Evolutionary conservation across 2,113 vertebrate genomes (phyloP).

Genomic region (Psophia crepitans): DNA sequence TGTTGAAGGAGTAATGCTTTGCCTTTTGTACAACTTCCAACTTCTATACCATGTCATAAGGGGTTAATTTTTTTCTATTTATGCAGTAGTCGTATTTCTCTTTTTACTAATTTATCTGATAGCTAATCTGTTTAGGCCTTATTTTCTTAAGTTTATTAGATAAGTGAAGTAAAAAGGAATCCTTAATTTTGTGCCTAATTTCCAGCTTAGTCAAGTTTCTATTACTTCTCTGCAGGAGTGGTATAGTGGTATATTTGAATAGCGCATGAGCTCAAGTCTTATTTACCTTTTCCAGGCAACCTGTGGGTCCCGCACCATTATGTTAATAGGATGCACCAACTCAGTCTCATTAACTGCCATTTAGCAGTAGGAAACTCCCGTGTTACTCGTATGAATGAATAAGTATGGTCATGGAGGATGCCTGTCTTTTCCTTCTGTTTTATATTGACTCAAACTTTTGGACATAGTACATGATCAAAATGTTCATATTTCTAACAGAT

Average conservation of each 20-base stretch:
- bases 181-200: not conserved
- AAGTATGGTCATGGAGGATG: not conserved
- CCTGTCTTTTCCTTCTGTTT: not conserved
- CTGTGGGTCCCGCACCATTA: not conserved
- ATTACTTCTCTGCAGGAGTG: not conserved
- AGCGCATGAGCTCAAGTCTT: not conserved
- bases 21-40: not conserved
- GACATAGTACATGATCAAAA: not conserved
- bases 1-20: not conserved
- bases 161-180: not conserved
- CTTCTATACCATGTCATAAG: not conserved
- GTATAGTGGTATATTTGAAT: not conserved
- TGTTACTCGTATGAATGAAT: not conserved
- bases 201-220: not conserved
- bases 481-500: not conserved
- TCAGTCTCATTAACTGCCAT: not conserved
- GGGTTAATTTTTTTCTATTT: not conserved
- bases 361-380: not conserved
- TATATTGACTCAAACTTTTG: not conserved
- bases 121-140: not conserved
- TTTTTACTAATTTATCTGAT: not conserved
- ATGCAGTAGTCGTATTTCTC: not conserved
- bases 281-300: not conserved
- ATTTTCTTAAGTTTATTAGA: not conserved
- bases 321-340: not conserved